A percentile compares a stretch with the other conserved stretches of the same genome.
Evolutionary conservation across 2,888 invertebrate species (phyloP).

Genomic region (Trachelus stipa): DNA sequence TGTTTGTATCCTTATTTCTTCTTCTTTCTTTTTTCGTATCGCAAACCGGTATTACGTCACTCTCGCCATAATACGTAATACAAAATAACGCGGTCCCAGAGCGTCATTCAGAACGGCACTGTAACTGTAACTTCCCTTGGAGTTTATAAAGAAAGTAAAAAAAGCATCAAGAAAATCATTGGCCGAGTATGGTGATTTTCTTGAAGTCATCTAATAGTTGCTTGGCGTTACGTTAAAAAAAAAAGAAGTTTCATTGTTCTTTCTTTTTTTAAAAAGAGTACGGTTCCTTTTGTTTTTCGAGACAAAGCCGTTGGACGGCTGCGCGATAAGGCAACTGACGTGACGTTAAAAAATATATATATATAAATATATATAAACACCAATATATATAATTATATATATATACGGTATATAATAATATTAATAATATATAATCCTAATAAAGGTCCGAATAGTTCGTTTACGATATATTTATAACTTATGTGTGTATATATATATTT

Average conservation of each 20-base stretch:
- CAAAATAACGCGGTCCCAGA: no score
- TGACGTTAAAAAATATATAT: constrained; percentile 1
- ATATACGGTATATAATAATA: constrained; percentile 26
- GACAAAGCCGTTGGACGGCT: constrained; percentile 26
- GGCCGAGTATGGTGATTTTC: no score
- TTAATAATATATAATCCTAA: constrained; percentile 22
- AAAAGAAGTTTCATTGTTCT: constrained; percentile 2
- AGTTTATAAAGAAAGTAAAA: no score
- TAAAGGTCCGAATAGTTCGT: constrained; percentile 11
- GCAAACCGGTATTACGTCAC: no score
- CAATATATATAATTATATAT: no score
- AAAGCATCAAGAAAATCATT: no score
- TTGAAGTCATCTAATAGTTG: background rate
- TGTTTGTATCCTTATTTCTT: no score
- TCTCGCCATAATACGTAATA: no score
- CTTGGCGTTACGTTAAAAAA: constrained; percentile 5
- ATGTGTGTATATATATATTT: constrained; percentile 23
- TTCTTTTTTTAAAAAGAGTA: constrained; percentile 12
- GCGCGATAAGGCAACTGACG: constrained; percentile 24
- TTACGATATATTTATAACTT: constrained; percentile 26
- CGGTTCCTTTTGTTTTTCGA: constrained; percentile 18
- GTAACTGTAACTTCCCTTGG: no score
- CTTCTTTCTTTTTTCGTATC: no score
- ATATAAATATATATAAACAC: no score
- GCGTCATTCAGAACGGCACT: no score